A percentile compares a stretch with the other conserved stretches of the same genome.
phyloP scores from a whole-genome alignment of 2,888 invertebrate genomes.

The Escarpia spicata region DNA sequence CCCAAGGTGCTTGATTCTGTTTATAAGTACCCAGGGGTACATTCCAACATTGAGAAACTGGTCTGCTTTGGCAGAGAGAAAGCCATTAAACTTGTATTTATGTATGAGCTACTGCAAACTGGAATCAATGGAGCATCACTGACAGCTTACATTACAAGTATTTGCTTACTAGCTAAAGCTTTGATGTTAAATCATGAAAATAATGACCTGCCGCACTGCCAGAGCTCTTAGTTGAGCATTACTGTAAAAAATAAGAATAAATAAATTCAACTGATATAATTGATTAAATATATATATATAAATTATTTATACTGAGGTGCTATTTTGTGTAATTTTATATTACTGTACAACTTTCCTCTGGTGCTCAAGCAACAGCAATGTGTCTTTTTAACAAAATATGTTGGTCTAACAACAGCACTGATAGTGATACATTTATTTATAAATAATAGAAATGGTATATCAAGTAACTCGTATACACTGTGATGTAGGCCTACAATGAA shows the following conservation, averaged over 20 bases:
- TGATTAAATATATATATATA: too few relatives aligned
- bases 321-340: too few relatives aligned
- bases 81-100: neutral
- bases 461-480: too few relatives aligned
- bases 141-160: neutral
- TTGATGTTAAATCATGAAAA: neutral
- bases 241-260: constrained; percentile 7
- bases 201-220: neutral
- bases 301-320: too few relatives aligned
- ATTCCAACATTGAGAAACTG: neutral
- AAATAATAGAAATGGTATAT: too few relatives aligned
- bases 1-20: neutral
- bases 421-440: too few relatives aligned
- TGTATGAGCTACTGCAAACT: neutral
- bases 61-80: neutral
- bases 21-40: neutral
- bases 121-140: neutral
- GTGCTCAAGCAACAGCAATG: too few relatives aligned
- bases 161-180: neutral
- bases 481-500: too few relatives aligned
- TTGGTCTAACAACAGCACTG: too few relatives aligned
- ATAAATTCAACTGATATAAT: neutral
- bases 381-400: too few relatives aligned
- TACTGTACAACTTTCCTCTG: too few relatives aligned
- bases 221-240: neutral